Evolutionary conservation across 2,888 invertebrate species (phyloP).

Genomic region (Abrostola triplasia): DNA sequence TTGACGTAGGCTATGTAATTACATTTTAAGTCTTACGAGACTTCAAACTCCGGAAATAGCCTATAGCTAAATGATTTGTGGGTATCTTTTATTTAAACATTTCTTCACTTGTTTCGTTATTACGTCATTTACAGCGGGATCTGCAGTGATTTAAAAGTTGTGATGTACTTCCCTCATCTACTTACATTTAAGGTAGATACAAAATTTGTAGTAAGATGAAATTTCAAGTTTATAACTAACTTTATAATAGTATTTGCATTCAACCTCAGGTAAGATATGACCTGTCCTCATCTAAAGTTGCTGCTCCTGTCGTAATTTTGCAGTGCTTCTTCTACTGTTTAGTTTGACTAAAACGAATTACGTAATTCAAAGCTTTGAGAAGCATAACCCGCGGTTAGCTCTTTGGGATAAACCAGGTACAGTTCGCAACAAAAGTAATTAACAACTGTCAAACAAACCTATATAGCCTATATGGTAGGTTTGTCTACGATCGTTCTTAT

Average conservation of each 20-base stretch:
- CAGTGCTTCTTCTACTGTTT: constrained; percentile 35
- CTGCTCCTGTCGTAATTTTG: constrained; percentile 47
- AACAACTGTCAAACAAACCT: constrained; percentile 63
- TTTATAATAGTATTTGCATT: constrained; percentile 17
- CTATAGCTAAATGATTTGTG: constrained; percentile 20
- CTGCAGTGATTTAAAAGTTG: background rate
- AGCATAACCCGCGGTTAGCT: constrained; percentile 48
- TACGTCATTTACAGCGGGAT: constrained; percentile 4
- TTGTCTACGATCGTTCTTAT: constrained; percentile 12
- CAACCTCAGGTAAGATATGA: constrained; percentile 3
- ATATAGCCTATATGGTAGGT: constrained; percentile 49
- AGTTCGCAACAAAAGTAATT: constrained; percentile 62
- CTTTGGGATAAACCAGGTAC: constrained; percentile 48
- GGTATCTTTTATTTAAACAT: background rate
- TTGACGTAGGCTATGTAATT: constrained; percentile 48
- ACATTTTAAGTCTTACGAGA: constrained; percentile 39
- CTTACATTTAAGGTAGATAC: background rate
- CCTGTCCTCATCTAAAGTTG: constrained; percentile 25
- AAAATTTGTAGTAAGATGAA: constrained; percentile 6
- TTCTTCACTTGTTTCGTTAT: constrained; percentile 15
- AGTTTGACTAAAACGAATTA: constrained; percentile 53
- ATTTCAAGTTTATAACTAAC: constrained; percentile 26
- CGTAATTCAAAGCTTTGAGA: constrained; percentile 53
- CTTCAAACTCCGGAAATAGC: constrained; percentile 36
- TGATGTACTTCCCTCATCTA: too few species aligned